These are phyloP conservation scores for Equus quagga DNA, from an alignment of 2,113 vertebrate species.

Conservation along the genomic window DNA sequence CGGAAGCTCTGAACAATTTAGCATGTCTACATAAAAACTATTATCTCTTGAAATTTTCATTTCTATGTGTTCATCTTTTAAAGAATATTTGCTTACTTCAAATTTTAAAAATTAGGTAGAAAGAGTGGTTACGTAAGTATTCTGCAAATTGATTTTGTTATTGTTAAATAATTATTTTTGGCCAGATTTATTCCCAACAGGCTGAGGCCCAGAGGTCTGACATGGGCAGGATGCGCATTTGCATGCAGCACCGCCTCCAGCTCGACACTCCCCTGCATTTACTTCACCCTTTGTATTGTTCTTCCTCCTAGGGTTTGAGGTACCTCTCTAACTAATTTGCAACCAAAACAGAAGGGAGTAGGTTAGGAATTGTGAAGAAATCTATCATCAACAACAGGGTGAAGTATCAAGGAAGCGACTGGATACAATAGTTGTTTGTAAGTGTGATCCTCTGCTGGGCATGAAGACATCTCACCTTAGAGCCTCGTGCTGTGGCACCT, in stretches of 20 bases:
- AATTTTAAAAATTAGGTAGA: neutral
- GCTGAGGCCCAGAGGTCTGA: neutral
- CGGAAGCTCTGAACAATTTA: neutral
- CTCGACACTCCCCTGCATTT: neutral
- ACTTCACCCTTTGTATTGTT: neutral
- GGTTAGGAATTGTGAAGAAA: neutral
- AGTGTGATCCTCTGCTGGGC: neutral
- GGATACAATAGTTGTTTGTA: neutral
- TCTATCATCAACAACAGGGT: neutral
- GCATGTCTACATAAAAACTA: neutral
- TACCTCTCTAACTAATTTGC: neutral
- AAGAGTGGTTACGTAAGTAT: neutral
- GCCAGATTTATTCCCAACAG: neutral
- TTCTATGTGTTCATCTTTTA: neutral
- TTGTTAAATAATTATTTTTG: neutral
- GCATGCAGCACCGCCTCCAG: neutral
- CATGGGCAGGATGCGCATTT: rapidly evolving
- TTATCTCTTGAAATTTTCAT: neutral
- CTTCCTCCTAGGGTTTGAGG: neutral
- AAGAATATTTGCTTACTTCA: neutral
- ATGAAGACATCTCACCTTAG: no score
- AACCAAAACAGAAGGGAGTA: neutral
- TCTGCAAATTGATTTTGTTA: neutral
- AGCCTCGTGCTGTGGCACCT: neutral
- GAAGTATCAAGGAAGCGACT: neutral